phyloP scores from a whole-genome alignment of 2,888 invertebrate genomes.

The Epinotia brunnichana region DNA sequence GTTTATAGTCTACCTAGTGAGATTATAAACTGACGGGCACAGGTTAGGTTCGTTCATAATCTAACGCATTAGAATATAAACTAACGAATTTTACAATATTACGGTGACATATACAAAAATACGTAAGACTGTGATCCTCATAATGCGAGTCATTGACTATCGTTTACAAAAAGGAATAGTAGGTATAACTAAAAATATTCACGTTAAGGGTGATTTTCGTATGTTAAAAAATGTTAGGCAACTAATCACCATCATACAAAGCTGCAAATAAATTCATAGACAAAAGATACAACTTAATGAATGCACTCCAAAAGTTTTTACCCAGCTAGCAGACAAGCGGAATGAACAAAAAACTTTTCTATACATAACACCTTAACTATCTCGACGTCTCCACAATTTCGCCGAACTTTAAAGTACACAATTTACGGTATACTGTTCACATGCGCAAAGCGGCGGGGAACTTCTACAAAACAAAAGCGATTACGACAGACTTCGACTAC shows the following conservation, averaged over 20 bases:
- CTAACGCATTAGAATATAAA: no score
- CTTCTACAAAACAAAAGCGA: constrained; percentile 82
- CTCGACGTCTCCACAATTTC: constrained; percentile 67
- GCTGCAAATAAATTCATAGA: neutral
- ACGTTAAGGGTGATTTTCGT: no score
- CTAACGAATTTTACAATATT: no score
- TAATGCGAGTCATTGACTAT: no score
- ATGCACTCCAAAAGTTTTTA: constrained; percentile 42
- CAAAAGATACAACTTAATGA: constrained; percentile 31
- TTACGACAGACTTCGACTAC: constrained; percentile 84
- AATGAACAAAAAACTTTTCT: constrained; percentile 53
- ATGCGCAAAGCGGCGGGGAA: constrained; percentile 70
- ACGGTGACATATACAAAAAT: no score
- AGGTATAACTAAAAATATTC: no score
- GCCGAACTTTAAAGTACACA: constrained; percentile 78
- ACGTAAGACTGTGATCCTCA: no score
- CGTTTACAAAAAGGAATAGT: no score
- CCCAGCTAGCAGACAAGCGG: constrained; percentile 27
- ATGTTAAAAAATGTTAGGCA: no score
- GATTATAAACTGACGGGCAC: no score
- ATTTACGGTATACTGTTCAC: constrained; percentile 75
- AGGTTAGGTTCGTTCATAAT: no score
- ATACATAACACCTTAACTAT: constrained; percentile 69
- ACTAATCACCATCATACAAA: neutral
- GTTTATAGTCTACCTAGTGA: no score